A percentile compares a stretch with the other conserved stretches of the same genome.
These are phyloP conservation scores for Neelides sp. DNA, from an alignment of 1,140 invertebrate species.

Conservation along the genomic window DNA sequence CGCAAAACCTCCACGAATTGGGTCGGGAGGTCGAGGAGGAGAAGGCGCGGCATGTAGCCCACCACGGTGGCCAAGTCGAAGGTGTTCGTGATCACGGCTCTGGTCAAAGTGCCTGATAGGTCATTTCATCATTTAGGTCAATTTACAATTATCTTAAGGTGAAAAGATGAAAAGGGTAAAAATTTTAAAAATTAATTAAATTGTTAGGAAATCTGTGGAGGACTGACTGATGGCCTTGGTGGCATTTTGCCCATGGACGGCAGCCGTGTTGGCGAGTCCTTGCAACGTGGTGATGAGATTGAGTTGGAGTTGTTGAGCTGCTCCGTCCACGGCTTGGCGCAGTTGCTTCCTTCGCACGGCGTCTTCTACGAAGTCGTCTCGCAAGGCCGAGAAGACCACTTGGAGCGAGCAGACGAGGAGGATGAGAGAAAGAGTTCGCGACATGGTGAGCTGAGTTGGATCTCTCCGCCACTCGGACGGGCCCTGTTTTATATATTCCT, in stretches of 20 bases:
- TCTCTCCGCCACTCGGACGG: no score
- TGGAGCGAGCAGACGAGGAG: no score
- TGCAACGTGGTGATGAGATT: slow-evolving; percentile 15
- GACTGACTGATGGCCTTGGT: slow-evolving; percentile 15
- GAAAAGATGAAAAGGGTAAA: no score
- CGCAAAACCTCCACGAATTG: slow-evolving; percentile 20
- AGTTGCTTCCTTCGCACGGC: slow-evolving; percentile 2
- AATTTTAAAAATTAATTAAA: no score
- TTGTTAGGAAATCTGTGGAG: no score
- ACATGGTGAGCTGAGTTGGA: no score
- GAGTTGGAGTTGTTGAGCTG: slow-evolving; percentile 4
- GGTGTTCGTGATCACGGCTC: slow-evolving; percentile 10
- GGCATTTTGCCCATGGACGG: slow-evolving; percentile 4
- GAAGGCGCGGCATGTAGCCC: slow-evolving; percentile 17
- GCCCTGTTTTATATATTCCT: no score
- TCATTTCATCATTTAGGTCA: no score
- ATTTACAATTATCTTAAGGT: no score
- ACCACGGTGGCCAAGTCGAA: slow-evolving; percentile 19
- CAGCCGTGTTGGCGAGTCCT: slow-evolving; percentile 8
- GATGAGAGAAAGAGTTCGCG: no score
- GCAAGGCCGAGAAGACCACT: no score
- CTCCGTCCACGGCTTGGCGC: slow-evolving; percentile 8
- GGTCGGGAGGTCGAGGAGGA: slow-evolving; percentile 16
- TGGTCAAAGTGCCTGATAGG: slow-evolving; percentile 12
- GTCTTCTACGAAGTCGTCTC: not conserved